Percentiles rank a stretch among this genome's conserved stretches.
phyloP scores from a whole-genome alignment of 2,888 invertebrate species.

The Hirtodrosophila trivittata region DNA sequence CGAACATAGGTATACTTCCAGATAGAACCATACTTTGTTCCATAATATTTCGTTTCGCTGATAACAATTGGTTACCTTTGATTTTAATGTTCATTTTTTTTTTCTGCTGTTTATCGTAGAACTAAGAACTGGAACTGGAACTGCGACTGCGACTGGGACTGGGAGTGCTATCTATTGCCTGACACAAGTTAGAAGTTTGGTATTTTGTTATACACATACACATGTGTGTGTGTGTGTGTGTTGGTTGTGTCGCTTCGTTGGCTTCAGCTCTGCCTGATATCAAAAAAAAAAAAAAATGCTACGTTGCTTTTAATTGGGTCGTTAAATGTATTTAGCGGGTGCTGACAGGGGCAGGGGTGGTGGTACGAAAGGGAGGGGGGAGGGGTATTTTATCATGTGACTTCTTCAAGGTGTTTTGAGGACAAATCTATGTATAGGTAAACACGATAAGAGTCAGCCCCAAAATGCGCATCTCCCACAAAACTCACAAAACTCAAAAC shows the following conservation, averaged over 20 bases:
- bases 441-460: conserved; percentile 14
- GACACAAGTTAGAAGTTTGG: conserved; percentile 46
- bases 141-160: conserved; percentile 16
- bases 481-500: not conserved
- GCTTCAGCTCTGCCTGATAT: conserved; percentile 59
- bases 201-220: conserved; percentile 24
- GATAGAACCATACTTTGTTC: conserved; percentile 28
- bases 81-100: conserved; percentile 44
- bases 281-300: conserved; percentile 44
- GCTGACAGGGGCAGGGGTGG: conserved; percentile 16
- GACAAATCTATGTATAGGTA: conserved; percentile 36
- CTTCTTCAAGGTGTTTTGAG: conserved; percentile 66
- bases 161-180: conserved; percentile 51
- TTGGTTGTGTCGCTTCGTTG: conserved; percentile 19
- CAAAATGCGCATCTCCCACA: conserved; percentile 17
- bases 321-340: conserved; percentile 63
- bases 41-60: conserved; percentile 36
- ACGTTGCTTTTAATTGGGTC: conserved; percentile 75
- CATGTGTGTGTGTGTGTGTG: conserved; percentile 18
- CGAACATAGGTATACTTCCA: no score
- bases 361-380: not conserved
- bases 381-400: conserved; percentile 60
- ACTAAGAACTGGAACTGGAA: conserved; percentile 5
- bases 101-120: conserved; percentile 27
- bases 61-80: conserved; percentile 75